These are phyloP conservation scores for Clarias fuscus DNA, from an alignment of 2,797 vertebrate species.

Conservation along the genomic window DNA sequence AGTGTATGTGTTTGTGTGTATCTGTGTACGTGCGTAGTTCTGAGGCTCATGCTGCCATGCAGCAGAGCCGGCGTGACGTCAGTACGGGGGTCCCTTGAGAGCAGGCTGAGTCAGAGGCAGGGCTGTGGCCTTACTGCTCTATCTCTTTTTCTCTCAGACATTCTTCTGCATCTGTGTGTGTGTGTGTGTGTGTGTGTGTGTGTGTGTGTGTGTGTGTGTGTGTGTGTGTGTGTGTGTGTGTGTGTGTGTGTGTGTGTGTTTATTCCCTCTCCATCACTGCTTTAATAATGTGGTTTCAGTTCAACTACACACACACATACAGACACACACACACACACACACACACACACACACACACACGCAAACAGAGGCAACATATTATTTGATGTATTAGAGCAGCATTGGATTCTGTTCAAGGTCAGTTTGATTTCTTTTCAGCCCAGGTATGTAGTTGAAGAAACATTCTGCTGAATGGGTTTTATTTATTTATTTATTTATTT, in stretches of 20 bases:
- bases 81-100: constrained; percentile 80
- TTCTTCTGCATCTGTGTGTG: constrained; percentile 37
- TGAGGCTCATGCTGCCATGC: constrained; percentile 54
- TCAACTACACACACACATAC: constrained; percentile 25
- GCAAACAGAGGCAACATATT: not conserved
- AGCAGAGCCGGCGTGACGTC: constrained; percentile 73
- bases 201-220: not conserved
- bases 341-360: constrained; percentile 25
- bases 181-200: constrained; percentile 25
- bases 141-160: constrained; percentile 15
- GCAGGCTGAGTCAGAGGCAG: constrained; percentile 83
- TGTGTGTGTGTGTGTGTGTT: constrained; percentile 15
- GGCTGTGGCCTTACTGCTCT: constrained; percentile 74
- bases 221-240: constrained; percentile 1
- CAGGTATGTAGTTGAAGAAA: constrained; percentile 8
- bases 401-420: constrained; percentile 29
- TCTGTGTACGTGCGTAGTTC: constrained; percentile 41
- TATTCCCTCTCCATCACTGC: constrained; percentile 29
- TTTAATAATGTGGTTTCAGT: constrained; percentile 35
- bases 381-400: not conserved
- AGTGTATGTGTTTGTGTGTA: constrained; percentile 41
- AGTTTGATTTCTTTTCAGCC: constrained; percentile 16
- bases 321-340: constrained; percentile 27
- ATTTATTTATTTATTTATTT: constrained; percentile 21
- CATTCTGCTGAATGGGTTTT: constrained; percentile 22